Evolutionary conservation across 2,888 invertebrate genomes (phyloP).

Genomic region (Drosophila pegasa): DNA sequence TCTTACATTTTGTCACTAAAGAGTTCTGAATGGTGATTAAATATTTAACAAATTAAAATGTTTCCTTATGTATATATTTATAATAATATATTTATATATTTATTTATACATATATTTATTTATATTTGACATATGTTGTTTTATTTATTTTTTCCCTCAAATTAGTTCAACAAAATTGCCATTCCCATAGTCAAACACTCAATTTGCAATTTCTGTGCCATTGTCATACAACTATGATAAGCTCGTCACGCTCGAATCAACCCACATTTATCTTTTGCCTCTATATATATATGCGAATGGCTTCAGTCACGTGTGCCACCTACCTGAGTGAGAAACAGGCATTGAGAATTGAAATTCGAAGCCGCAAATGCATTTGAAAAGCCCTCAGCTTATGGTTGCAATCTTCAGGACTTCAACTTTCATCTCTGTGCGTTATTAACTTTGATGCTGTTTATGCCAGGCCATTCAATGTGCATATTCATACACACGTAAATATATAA

Average conservation of each 20-base stretch:
- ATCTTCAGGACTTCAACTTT: conserved; percentile 12
- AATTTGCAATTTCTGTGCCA: not conserved
- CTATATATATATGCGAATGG: too few species aligned
- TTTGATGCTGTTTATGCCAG: conserved; percentile 10
- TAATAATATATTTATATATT: not conserved
- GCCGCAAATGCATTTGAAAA: conserved; percentile 16
- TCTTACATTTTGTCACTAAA: conserved; percentile 1
- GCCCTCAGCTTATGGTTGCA: conserved; percentile 8
- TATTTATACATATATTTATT: too few species aligned
- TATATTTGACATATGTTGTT: not conserved
- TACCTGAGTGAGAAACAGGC: not conserved
- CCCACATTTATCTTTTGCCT: conserved; percentile 3
- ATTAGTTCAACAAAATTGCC: not conserved
- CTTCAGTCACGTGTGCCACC: conserved; percentile 1
- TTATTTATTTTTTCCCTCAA: not conserved
- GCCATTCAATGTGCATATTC: conserved; percentile 7
- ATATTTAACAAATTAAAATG: conserved; percentile 6
- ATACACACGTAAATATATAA: not conserved
- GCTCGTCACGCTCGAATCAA: conserved; percentile 12
- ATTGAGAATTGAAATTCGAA: conserved; percentile 2
- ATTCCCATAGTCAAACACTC: conserved; percentile 1
- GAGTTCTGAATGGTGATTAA: not conserved
- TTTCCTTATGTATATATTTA: not conserved
- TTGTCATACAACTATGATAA: conserved; percentile 2
- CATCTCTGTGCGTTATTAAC: conserved; percentile 10